These are phyloP conservation scores for Dorcus hopei DNA, from an alignment of 2,888 invertebrate genomes.

Conservation along the genomic window DNA sequence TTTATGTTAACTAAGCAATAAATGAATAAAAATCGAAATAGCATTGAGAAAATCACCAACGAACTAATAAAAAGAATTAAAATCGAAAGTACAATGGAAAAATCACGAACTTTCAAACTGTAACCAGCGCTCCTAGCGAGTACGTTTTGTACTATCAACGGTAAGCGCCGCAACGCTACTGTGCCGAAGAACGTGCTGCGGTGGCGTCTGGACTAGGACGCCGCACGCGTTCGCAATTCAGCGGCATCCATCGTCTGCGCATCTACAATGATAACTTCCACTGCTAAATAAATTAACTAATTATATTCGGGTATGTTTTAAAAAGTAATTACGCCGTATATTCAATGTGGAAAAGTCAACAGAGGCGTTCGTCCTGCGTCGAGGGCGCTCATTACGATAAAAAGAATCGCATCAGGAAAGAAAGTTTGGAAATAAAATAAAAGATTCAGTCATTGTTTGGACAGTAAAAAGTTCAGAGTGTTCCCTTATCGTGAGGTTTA, in stretches of 20 bases:
- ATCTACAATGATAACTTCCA: constrained; percentile 22
- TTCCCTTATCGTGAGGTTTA: constrained; percentile 30
- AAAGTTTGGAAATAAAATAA: constrained; percentile 36
- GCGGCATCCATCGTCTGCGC: constrained; percentile 32
- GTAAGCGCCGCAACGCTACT: constrained; percentile 44
- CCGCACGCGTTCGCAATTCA: constrained; percentile 14
- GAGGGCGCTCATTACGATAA: constrained; percentile 19
- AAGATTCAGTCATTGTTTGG: constrained; percentile 38
- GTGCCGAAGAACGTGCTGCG: constrained; percentile 36
- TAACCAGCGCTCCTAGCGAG: constrained; percentile 38
- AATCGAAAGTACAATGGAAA: neutral
- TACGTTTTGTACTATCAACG: constrained; percentile 39
- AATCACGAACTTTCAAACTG: constrained; percentile 33
- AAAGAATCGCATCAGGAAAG: constrained; percentile 27
- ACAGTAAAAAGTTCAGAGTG: constrained; percentile 35
- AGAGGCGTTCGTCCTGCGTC: constrained; percentile 5
- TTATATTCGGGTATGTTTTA: constrained; percentile 35
- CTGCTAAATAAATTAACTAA: constrained; percentile 39
- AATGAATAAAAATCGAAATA: neutral
- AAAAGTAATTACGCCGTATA: constrained; percentile 30
- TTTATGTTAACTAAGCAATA: neutral
- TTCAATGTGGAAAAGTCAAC: constrained; percentile 28
- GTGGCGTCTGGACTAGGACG: constrained; percentile 23
- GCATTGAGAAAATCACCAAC: neutral
- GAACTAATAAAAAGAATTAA: neutral